Base-by-base conservation (phyloP, 2,113 vertebrate genomes). In the Ornithorhynchus anatinus region DNA sequence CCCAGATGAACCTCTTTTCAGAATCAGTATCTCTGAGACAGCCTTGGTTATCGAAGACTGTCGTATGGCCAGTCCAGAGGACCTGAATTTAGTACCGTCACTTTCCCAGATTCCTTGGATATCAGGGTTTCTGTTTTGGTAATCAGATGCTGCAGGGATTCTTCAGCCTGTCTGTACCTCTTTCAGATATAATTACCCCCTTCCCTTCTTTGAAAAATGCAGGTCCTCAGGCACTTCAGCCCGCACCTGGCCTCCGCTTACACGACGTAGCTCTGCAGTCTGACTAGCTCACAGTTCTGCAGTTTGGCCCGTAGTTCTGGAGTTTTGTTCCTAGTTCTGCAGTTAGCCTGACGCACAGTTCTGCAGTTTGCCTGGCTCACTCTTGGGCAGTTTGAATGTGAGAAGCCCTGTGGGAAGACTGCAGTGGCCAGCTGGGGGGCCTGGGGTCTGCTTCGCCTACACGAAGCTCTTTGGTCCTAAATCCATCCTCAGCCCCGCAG, bases 121-220 rank as follows among this genome's bases (percentile, higher is more conserved):
- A 68, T 38, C 39, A 81, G 80, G 70, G 81, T 84, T 82, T 78
- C 79, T 86, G 57, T 74, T 86, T 13, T 29, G 39, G 81, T 82
- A 81, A 76, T 68, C 65, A 80, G 80, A 75, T 29, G 38, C 68
- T 36, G 72, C 75, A 80, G 83, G 77, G 83, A 86, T 80, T 86
- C 77, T 58, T 69, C 33, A 54, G 79, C 79, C 19, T 70, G 72
- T 78, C 84, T 86, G 13, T 75, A 57, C 61, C 70, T 72, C 84
- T 85, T 79, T 69, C 69, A 82, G 85, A 78, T 71, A 85, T 66
- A 88, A 85, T 89, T 91, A 88, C 72, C 59, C 57, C 65, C 78
- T 58, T 65, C 60, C 19, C 11, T 48, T 48, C 79, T 74, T 79
- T 80, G 76, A 92, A 91, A 90, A 85, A 89, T 82, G 89, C 40